Evolutionary conservation across 2,113 vertebrate genomes (phyloP).

Genomic region (Coptodon rendalli): DNA sequence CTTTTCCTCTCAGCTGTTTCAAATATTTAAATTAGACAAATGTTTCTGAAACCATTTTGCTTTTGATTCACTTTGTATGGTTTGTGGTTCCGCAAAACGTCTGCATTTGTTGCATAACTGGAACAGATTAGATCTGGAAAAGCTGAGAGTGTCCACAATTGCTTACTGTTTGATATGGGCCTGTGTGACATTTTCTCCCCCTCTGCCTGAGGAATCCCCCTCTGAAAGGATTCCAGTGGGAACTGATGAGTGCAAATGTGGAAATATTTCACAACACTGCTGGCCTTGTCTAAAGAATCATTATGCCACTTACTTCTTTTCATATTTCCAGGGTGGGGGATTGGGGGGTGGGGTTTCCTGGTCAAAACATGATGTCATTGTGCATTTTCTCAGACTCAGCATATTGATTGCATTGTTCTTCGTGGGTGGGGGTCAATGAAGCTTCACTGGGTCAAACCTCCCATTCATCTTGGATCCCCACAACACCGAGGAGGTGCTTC

Average conservation of each 20-base stretch:
- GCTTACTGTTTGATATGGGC: background rate
- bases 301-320: background rate
- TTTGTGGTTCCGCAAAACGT: background rate
- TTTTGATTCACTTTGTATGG: background rate
- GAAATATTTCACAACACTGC: constrained; percentile 25
- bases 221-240: background rate
- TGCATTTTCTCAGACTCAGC: constrained; percentile 6
- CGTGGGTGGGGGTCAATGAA: constrained; percentile 1
- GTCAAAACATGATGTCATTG: constrained; percentile 27
- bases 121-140: background rate
- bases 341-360: constrained; percentile 22
- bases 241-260: background rate
- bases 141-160: background rate
- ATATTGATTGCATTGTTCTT: background rate
- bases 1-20: background rate
- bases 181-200: background rate
- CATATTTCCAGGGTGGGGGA: background rate
- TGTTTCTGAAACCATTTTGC: background rate
- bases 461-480: constrained; percentile 3
- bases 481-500: constrained; percentile 34
- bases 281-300: constrained; percentile 12
- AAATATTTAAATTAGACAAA: background rate
- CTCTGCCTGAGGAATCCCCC: background rate
- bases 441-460: constrained; percentile 5
- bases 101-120: background rate